These are phyloP conservation scores for Vireo altiloquus DNA, from an alignment of 2,113 vertebrate genomes.

Conservation along the genomic window DNA sequence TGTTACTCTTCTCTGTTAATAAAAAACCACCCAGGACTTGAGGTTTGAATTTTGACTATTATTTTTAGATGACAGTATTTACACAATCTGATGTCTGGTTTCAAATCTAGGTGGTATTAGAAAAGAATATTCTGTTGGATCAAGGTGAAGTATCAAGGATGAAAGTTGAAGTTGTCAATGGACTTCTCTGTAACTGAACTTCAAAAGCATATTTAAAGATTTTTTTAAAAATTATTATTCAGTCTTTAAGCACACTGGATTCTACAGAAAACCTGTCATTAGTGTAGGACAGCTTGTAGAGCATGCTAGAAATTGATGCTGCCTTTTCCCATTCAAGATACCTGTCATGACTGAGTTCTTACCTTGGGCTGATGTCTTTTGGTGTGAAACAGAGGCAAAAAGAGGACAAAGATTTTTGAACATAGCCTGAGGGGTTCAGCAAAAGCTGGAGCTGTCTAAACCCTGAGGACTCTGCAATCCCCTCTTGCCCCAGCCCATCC, in stretches of 20 bases:
- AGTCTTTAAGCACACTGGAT: not conserved
- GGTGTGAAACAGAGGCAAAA: not conserved
- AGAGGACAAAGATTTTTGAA: not conserved
- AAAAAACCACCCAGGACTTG: not conserved
- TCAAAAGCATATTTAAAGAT: not conserved
- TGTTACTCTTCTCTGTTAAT: not conserved
- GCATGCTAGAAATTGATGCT: not conserved
- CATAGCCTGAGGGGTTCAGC: not conserved
- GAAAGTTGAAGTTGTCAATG: not conserved
- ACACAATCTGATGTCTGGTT: not conserved
- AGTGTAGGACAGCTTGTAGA: not conserved
- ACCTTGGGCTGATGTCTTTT: not conserved
- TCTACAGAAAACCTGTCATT: not conserved
- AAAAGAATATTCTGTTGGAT: not conserved
- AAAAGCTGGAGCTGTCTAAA: not conserved
- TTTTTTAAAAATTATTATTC: not conserved
- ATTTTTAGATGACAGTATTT: not conserved
- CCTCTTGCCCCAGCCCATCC: not conserved
- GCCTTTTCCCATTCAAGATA: not conserved
- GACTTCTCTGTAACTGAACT: not conserved
- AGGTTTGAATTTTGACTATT: not conserved
- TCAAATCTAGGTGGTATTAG: not conserved
- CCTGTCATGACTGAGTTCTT: not conserved
- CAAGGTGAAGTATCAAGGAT: not conserved
- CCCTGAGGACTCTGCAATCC: not conserved